Percentiles rank a stretch among this genome's conserved stretches.
phyloP scores from a whole-genome alignment of 2,888 invertebrate genomes.

The Lampropteryx suffumata region DNA sequence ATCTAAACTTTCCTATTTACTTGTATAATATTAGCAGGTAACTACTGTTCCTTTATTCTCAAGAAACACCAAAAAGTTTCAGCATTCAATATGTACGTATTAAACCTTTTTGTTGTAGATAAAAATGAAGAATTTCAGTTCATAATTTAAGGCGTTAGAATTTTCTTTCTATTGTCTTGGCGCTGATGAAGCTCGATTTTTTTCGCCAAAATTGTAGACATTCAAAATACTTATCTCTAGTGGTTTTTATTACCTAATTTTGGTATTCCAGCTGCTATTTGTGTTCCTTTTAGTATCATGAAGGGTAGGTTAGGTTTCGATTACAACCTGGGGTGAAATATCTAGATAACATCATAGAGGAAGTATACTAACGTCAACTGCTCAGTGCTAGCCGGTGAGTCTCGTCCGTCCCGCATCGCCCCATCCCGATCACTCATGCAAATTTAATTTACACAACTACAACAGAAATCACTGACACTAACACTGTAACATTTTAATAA shows the following conservation, averaged over 20 bases:
- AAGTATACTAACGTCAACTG: slow-evolving; percentile 73
- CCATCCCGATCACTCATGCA: slow-evolving; percentile 78
- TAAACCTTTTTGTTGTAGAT: neutral
- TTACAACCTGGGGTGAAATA: neutral
- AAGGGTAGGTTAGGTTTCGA: neutral
- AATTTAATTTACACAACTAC: slow-evolving; percentile 34
- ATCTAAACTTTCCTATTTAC: too few relatives aligned
- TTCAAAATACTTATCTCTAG: too few relatives aligned
- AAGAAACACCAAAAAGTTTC: too few relatives aligned
- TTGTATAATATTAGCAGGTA: too few relatives aligned
- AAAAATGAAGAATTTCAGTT: neutral
- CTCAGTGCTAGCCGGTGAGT: slow-evolving; percentile 77
- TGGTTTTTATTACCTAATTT: too few relatives aligned
- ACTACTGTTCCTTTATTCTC: too few relatives aligned
- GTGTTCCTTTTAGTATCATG: too few relatives aligned
- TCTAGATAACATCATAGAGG: neutral
- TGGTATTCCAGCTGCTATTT: too few relatives aligned
- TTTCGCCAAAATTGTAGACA: neutral
- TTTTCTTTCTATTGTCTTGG: slow-evolving; percentile 4
- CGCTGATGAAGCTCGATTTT: neutral
- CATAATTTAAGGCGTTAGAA: neutral
- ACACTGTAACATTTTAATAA: slow-evolving; percentile 67
- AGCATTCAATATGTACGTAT: too few relatives aligned
- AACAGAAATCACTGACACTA: slow-evolving; percentile 54
- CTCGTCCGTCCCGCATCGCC: slow-evolving; percentile 68